Evolutionary conservation across 1,140 invertebrate species (phyloP), one percentile per base, ranked within the genome.

Genomic region (Cyphomyrmex costatus): DNA sequence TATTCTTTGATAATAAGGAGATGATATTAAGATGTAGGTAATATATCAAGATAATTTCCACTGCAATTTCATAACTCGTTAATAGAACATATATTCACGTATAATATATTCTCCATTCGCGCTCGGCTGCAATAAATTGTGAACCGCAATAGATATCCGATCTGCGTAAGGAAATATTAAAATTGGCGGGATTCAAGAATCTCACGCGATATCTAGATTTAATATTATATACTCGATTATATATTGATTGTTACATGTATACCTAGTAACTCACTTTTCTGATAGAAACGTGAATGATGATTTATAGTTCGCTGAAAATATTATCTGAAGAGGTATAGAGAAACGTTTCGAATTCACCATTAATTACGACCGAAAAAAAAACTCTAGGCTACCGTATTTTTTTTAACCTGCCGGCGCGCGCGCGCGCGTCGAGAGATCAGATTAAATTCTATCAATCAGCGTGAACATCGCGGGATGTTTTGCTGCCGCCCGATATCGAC

Each of bases 361-460:
- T 83, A 74, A 74, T 83, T 83, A 83, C 66, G n/a, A 19, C 51
- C 27, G 61, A 36, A 42, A 68, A 68, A 46, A 10, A 33, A 61
- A 49, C 68, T n/a, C 27, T 5, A 42, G n/a, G 2, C 27, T n/a
- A 24, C 1, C 51, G 16, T 56, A n/a, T 51, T 21, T 46, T 33
- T 83, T 83, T 74, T 83, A 71, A 49, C 36, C 21, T 56, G 68
- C 66, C 58, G 19, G 61, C n/a, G n/a, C n/a, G n/a, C n/a, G n/a
- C n/a, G n/a, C n/a, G 73, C 73, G 74, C 27, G 36, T 33, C 68
- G 19, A 46, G 19, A 46, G 51, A n/a, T 49, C 68, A 61, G 68
- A 83, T 83, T 83, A 73, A 83, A 83, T 83, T 19, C 79, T 83
- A 83, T 83, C 79, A 83, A 83, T 83, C 79, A 83, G 56, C 68